A percentile compares a stretch with the other conserved stretches of the same genome.
phyloP scores from a whole-genome alignment of 2,797 vertebrate species.

The Myripristis jacobus region DNA sequence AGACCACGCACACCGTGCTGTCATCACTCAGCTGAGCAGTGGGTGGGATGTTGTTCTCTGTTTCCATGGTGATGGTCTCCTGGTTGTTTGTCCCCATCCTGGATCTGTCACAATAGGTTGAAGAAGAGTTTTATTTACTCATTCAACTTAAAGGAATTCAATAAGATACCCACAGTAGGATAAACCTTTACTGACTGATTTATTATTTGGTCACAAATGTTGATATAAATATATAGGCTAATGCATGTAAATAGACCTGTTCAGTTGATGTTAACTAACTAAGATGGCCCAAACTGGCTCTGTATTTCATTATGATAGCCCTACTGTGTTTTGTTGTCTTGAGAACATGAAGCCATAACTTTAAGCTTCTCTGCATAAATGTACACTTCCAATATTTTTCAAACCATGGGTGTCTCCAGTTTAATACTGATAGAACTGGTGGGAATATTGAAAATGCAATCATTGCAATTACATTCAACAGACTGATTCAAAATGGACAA shows the following conservation, averaged over 20 bases:
- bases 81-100: constrained; percentile 47
- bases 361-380: not conserved
- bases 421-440: too few species aligned
- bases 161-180: too few species aligned
- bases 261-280: too few species aligned
- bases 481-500: not conserved
- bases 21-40: constrained; percentile 31
- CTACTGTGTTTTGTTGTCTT: not conserved
- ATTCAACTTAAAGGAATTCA: constrained; percentile 5
- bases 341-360: not conserved
- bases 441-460: too few species aligned
- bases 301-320: too few species aligned
- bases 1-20: constrained; percentile 56
- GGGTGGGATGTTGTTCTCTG: constrained; percentile 32
- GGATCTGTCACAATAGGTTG: not conserved
- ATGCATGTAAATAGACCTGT: too few species aligned
- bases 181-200: too few species aligned
- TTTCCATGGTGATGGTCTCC: constrained; percentile 55
- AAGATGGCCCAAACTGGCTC: too few species aligned
- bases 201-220: too few species aligned
- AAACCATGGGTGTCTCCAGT: not conserved
- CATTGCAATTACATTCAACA: too few species aligned
- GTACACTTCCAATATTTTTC: not conserved
- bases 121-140: not conserved
- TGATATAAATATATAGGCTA: too few species aligned